A percentile compares a stretch with the other conserved stretches of the same genome.
phyloP scores from a whole-genome alignment of 2,888 invertebrate genomes.

The Agrotis exclamationis region DNA sequence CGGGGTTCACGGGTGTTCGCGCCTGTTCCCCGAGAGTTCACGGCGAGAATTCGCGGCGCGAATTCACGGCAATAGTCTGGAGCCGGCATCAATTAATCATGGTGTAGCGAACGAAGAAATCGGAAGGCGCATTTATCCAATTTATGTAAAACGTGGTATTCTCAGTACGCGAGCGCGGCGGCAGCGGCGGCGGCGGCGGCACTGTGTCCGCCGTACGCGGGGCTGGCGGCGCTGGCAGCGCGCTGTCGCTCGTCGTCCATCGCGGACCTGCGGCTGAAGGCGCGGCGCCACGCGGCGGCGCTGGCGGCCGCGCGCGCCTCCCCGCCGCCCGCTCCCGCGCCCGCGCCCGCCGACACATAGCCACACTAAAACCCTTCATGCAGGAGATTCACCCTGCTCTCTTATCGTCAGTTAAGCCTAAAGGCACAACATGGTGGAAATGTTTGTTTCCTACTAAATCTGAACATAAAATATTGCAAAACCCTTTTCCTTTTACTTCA shows the following conservation, averaged over 20 bases:
- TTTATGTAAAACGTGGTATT: not conserved
- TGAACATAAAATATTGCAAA: not conserved
- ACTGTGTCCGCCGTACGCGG: constrained; percentile 92
- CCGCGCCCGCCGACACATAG: constrained; percentile 82
- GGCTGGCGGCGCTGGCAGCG: constrained; percentile 95
- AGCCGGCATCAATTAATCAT: not conserved
- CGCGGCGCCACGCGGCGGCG: constrained; percentile 97
- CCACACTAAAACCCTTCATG: constrained; percentile 47
- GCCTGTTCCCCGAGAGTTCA: no score
- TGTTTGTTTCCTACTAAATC: not conserved
- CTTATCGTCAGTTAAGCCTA: constrained; percentile 11
- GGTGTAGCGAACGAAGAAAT: not conserved
- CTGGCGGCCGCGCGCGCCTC: constrained; percentile 92
- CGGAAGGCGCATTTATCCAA: not conserved
- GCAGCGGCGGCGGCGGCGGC: constrained; percentile 92
- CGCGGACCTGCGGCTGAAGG: constrained; percentile 98
- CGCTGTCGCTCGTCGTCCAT: constrained; percentile 97
- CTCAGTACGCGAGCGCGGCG: constrained; percentile 86
- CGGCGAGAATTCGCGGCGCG: no score
- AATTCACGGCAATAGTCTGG: no score
- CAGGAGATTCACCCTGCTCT: constrained; percentile 15
- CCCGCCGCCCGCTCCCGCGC: constrained; percentile 72
- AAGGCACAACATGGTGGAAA: constrained; percentile 19
- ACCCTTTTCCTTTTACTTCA: no score
- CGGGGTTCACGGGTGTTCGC: no score